phyloP scores from a whole-genome alignment of 2,797 vertebrate species.

The Lagocephalus sceleratus region DNA sequence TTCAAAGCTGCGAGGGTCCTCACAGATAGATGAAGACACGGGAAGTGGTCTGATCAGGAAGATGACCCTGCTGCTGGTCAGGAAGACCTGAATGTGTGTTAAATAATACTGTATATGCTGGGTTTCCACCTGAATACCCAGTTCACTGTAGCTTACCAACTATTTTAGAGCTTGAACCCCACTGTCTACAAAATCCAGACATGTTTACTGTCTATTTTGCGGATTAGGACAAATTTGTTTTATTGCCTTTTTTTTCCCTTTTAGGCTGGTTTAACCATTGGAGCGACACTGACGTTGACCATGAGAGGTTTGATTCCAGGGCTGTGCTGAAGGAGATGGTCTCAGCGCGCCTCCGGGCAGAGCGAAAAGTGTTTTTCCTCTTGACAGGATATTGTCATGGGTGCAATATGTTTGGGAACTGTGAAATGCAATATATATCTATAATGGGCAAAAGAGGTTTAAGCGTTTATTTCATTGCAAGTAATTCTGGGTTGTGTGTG shows the following conservation, averaged over 20 bases:
- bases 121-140: too few relatives aligned
- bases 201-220: conserved; percentile 9
- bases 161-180: neutral
- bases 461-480: neutral
- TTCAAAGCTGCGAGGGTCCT: conserved; percentile 25
- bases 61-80: conserved; percentile 9
- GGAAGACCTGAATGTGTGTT: neutral
- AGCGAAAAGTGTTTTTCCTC: conserved; percentile 22
- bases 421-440: conserved; percentile 24
- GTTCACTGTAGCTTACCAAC: neutral
- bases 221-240: neutral
- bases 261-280: conserved; percentile 12
- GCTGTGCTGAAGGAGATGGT: conserved; percentile 10
- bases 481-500: conserved; percentile 11
- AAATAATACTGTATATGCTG: neutral
- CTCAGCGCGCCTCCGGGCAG: conserved; percentile 11
- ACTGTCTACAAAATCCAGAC: conserved; percentile 10
- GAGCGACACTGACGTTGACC: conserved; percentile 20
- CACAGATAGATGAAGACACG: conserved; percentile 18
- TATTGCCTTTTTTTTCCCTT: conserved; percentile 21
- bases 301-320: too few relatives aligned
- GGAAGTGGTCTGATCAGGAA: conserved; percentile 19
- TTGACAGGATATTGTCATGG: conserved; percentile 22
- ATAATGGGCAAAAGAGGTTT: conserved; percentile 7
- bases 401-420: conserved; percentile 15